Evolutionary conservation across 2,797 vertebrate species (phyloP), one percentile per base, ranked within the genome.

Genomic region (Linurgus olivaceus): DNA sequence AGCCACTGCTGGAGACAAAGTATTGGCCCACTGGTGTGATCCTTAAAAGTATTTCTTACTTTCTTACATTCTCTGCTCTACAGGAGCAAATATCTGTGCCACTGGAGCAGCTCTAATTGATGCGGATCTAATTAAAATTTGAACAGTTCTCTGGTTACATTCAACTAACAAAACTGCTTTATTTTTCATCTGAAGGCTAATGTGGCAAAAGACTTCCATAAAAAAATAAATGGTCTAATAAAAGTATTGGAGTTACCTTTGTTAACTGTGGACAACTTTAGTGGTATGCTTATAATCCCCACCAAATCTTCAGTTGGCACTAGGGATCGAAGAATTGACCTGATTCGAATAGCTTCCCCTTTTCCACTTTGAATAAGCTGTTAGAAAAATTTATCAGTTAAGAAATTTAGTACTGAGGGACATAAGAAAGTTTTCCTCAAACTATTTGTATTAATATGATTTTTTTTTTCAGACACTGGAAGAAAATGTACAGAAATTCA

Each of bases 291-390:
- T 97, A 99, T 99, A 87, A 99, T 99, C 50, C 99, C 99, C 66
- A 99, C 99, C 71, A 99, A 98, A 96, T 99, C 99, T 87, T 99
- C 99, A 0, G 98, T 99, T 29, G 99, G 99, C 54, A 99, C 99
- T 47, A 99, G 97, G 78, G 99, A 99, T 87, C 99, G 99, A 95
- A 99, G 98, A 88, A 99, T 99, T 85, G 99, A 99, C 48, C 99
- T 98, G 70, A 99, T 99, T 84, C 99, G 98, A 87, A 99, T 98
- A 89, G 99, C 99, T 98, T 99, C 99, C 28, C 99, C 99, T 98
- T 99, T 99, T 50, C 99, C 99, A 86, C 99, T 99, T 97, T 99
- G 99, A 97, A 99, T 99, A 90, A 99, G 98, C 99, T 99, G 97
- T 85, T 70, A 97, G 96, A 47, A 94, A 87, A 91, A 65, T 17